These are phyloP conservation scores for Idaea straminata DNA, from an alignment of 2,888 invertebrate species.

Conservation along the genomic window DNA sequence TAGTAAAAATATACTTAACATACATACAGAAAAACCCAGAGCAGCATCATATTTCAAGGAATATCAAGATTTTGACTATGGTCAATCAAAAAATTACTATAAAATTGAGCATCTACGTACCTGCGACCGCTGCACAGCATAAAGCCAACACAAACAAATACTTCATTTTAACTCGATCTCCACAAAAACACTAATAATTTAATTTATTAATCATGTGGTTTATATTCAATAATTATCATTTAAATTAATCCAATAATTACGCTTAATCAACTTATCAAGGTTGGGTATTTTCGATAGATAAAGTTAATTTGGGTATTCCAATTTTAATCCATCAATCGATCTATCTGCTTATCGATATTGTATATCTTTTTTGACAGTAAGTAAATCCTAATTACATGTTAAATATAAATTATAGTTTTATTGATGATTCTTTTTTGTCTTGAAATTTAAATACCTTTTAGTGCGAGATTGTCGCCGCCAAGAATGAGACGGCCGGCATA, in stretches of 20 bases:
- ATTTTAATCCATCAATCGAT: background rate
- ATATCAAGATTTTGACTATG: too few relatives aligned
- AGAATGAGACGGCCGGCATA: too few relatives aligned
- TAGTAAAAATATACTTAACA: too few relatives aligned
- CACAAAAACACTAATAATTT: background rate
- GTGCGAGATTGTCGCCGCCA: too few relatives aligned
- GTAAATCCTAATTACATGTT: too few relatives aligned
- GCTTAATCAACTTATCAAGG: background rate
- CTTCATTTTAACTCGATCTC: background rate
- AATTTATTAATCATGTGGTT: background rate
- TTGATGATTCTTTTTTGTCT: too few relatives aligned
- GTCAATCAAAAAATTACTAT: background rate
- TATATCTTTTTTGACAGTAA: too few relatives aligned
- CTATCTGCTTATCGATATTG: too few relatives aligned
- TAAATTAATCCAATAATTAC: background rate
- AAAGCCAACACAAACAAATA: background rate
- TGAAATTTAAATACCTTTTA: too few relatives aligned
- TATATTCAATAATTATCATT: background rate
- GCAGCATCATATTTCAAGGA: too few relatives aligned
- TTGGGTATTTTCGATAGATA: background rate
- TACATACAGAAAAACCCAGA: too few relatives aligned
- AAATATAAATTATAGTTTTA: too few relatives aligned
- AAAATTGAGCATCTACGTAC: background rate
- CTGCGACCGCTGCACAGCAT: background rate
- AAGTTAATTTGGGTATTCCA: background rate